A percentile compares a stretch with the other conserved stretches of the same genome.
Evolutionary conservation across 2,888 invertebrate species (phyloP).

Genomic region (Campopleginae sp.): DNA sequence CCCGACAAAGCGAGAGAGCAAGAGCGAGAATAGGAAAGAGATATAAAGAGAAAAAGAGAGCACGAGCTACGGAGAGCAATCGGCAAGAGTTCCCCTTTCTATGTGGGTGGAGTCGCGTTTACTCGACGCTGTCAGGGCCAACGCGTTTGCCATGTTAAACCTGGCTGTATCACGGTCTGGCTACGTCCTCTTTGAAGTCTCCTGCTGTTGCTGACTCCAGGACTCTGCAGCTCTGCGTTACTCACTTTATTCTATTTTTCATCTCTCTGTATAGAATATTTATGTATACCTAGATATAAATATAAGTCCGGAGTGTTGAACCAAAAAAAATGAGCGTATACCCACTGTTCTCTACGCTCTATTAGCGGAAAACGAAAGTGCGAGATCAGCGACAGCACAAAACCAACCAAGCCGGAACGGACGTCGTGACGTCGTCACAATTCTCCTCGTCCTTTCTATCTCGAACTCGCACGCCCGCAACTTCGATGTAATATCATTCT

Average conservation of each 20-base stretch:
- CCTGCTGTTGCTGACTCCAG: conserved; percentile 44
- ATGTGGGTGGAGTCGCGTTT: conserved; percentile 76
- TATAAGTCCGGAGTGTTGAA: conserved; percentile 25
- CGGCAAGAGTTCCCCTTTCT: conserved; percentile 73
- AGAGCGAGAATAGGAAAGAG: conserved; percentile 38
- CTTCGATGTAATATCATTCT: conserved; percentile 61
- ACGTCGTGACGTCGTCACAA: conserved; percentile 65
- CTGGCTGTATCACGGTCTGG: conserved; percentile 47
- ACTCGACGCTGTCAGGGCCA: conserved; percentile 75
- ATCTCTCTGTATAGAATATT: conserved; percentile 4
- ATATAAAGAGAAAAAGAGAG: conserved; percentile 58
- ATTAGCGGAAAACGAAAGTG: conserved; percentile 69
- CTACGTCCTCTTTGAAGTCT: conserved; percentile 64
- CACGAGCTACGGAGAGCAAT: conserved; percentile 64
- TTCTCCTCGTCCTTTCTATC: conserved; percentile 67
- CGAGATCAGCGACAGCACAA: conserved; percentile 63
- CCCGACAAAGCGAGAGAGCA: conserved; percentile 19
- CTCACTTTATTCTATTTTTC: conserved; percentile 9
- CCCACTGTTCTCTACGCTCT: conserved; percentile 60
- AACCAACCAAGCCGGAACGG: conserved; percentile 65
- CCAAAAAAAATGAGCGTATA: conserved; percentile 55
- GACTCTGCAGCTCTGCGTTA: conserved; percentile 21
- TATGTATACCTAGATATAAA: conserved; percentile 5
- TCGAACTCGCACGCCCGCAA: conserved; percentile 33
- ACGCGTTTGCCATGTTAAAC: conserved; percentile 71